phyloP scores from a whole-genome alignment of 2,888 invertebrate species.

The Oxystoma pomonae region DNA sequence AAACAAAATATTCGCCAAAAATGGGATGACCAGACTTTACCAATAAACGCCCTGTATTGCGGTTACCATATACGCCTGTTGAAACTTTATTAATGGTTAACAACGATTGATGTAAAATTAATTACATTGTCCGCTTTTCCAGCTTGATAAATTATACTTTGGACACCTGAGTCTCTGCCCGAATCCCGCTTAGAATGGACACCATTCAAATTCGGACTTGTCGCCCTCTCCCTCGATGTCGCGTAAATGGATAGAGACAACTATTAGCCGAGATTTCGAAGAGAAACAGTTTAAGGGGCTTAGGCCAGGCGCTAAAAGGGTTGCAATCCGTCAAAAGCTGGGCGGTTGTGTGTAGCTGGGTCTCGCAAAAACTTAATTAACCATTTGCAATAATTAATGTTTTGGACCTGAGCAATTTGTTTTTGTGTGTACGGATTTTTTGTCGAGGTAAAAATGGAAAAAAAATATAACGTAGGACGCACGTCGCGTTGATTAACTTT shows the following conservation, averaged over 20 bases:
- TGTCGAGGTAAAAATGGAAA: too few relatives aligned
- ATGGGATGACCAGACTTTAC: too few relatives aligned
- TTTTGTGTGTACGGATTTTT: too few relatives aligned
- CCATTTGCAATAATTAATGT: slow-evolving; percentile 4
- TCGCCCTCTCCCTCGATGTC: not conserved
- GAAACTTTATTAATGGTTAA: slow-evolving; percentile 6
- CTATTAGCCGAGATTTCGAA: not conserved
- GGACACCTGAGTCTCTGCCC: slow-evolving; percentile 18
- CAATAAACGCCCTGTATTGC: not conserved
- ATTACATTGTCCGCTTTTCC: slow-evolving; percentile 20
- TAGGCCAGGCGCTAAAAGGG: not conserved
- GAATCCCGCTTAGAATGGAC: not conserved
- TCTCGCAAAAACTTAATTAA: slow-evolving; percentile 5
- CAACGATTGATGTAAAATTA: slow-evolving; percentile 25
- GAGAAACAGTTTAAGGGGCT: not conserved
- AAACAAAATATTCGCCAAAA: too few relatives aligned
- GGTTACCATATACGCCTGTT: too few relatives aligned
- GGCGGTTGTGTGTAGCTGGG: not conserved
- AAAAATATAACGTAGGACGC: too few relatives aligned
- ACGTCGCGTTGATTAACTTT: too few relatives aligned
- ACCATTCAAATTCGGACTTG: not conserved
- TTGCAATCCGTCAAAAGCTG: not conserved
- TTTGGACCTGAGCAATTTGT: not conserved
- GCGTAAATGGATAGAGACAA: not conserved
- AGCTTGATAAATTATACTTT: slow-evolving; percentile 18